Evolutionary conservation across 2,797 vertebrate species (phyloP), one percentile per base, ranked within the genome.

Genomic region (Pitangus sulphuratus): DNA sequence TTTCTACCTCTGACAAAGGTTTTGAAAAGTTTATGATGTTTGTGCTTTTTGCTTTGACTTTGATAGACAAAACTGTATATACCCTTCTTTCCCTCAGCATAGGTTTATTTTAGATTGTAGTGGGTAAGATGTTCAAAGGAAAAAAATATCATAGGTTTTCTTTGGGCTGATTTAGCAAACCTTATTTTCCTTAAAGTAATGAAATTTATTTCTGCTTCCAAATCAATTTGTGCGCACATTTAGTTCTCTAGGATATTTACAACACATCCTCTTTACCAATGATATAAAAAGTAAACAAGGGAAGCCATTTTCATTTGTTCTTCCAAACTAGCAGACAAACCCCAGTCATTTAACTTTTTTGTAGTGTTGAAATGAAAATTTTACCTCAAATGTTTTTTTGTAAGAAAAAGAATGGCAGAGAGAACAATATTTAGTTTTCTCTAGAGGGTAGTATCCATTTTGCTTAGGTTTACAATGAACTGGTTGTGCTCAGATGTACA

Each of bases 401-500:
- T 15, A 48, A 40, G 6, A 20, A 44, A 42, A 33, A 64, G 22
- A 22, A 3, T 5, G 4, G 10, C 10, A 11, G 48, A n/a, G 48
- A 45, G 85, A 54, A 13, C 44, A 74, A 54, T 44, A 16, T n/a
- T 54, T 72, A 39, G 4, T 64, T 88, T 60, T 85, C 76, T 33
- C 37, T 51, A 45, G 54, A 66, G 47, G 12, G 14, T 62, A 54
- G 44, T 90, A 54, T 71, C 77, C 28, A 12, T 81, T 86, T 81
- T 57, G 22, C 81, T 87, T 42, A 35, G 21, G 37, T 89, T 95
- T 94, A 66, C 51, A 82, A 22, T 11, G 24, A 65, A 20, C 72
- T 89, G 79, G 42, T 39, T 71, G 65, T 76, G 74, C 77, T 93
- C 90, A 94, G 57, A 71, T 85, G 91, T 76, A 37, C 31, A 88